Conservation (phyloP, 1,140 invertebrate genomes). For the Doryteuthis pealeii region DNA sequence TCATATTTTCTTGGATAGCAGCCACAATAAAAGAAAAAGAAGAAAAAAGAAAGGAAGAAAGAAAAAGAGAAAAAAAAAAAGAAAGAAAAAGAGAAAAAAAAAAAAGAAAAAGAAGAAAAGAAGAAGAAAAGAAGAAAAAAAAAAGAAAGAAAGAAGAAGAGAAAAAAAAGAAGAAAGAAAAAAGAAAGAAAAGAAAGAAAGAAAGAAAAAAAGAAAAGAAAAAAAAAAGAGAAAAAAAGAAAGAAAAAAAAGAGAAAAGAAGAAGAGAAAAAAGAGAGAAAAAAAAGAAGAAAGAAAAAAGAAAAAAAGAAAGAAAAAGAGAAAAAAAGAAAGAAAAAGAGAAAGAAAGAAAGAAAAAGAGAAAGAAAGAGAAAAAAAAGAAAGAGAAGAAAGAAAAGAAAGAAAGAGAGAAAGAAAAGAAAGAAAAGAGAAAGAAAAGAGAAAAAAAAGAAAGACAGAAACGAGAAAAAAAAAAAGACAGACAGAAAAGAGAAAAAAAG, state of each 20-base stretch:
- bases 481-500: too few species aligned
- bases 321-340: not conserved
- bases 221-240: not conserved
- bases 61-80: too few species aligned
- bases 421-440: too few species aligned
- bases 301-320: not conserved
- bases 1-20: too few species aligned
- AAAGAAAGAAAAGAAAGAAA: not conserved
- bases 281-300: not conserved
- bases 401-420: too few species aligned
- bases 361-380: not conserved
- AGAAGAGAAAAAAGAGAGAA: not conserved
- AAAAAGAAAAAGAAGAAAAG: too few species aligned
- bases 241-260: not conserved
- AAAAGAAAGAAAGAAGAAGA: too few species aligned
- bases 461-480: too few species aligned
- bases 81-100: too few species aligned
- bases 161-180: not conserved
- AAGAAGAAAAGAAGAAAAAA: too few species aligned
- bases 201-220: not conserved
- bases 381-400: too few species aligned
- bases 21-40: not conserved
- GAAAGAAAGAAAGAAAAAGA: not conserved
- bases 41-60: not conserved
- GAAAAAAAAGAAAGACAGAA: too few species aligned